Percentiles rank a stretch among this genome's conserved stretches.
phyloP scores from a whole-genome alignment of 2,797 vertebrate genomes.

The Enteromius fasciolatus region DNA sequence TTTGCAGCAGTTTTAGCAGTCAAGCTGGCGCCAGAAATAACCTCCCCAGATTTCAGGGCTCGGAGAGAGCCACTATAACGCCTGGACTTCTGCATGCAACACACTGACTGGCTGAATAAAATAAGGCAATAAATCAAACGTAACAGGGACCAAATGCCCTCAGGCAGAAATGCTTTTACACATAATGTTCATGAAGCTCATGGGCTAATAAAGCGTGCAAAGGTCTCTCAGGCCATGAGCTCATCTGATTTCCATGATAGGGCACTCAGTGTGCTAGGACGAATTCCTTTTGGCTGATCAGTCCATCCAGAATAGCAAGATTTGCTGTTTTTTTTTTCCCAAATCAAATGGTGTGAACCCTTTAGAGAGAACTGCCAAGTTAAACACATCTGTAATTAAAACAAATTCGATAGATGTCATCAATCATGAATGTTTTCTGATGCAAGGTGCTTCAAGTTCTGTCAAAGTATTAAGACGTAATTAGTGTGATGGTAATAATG shows the following conservation, averaged over 20 bases:
- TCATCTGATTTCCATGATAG: slow-evolving; percentile 51
- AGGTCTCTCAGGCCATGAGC: slow-evolving; percentile 38
- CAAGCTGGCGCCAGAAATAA: slow-evolving; percentile 47
- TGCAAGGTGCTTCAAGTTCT: background rate
- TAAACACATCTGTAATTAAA: slow-evolving; percentile 15
- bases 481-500: slow-evolving; percentile 7
- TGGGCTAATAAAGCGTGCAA: slow-evolving; percentile 39
- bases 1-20: slow-evolving; percentile 48
- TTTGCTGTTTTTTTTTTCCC: background rate
- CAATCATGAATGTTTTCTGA: slow-evolving; percentile 15
- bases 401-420: background rate
- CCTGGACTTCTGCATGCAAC: slow-evolving; percentile 9
- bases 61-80: slow-evolving; percentile 34
- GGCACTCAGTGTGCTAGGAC: slow-evolving; percentile 3
- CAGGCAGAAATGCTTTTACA: slow-evolving; percentile 29
- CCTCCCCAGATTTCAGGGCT: slow-evolving; percentile 41
- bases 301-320: slow-evolving; percentile 22
- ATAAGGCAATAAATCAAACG: slow-evolving; percentile 42
- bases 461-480: background rate
- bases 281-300: slow-evolving; percentile 7
- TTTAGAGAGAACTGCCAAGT: background rate
- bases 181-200: slow-evolving; percentile 38
- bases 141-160: slow-evolving; percentile 10
- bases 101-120: slow-evolving; percentile 24
- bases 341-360: background rate